phyloP scores from a whole-genome alignment of 2,888 invertebrate species.

The Andrena praecox region DNA sequence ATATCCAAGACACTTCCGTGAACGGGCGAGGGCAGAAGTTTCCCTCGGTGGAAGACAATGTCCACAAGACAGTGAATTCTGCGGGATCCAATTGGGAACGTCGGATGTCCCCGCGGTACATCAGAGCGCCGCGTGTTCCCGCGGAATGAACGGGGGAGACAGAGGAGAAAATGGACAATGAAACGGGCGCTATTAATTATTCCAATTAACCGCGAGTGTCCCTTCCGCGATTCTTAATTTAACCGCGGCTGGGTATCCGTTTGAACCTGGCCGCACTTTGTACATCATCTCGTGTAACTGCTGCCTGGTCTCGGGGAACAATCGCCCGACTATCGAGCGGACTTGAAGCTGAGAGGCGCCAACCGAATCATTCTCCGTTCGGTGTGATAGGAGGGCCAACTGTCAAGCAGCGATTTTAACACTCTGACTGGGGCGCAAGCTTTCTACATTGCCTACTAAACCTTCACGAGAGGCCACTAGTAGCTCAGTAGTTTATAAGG shows the following conservation, averaged over 20 bases:
- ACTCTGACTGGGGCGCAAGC: too few relatives aligned
- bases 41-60: constrained; percentile 44
- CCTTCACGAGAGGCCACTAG: too few relatives aligned
- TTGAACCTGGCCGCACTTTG: constrained; percentile 10
- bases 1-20: constrained; percentile 39
- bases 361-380: background rate
- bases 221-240: constrained; percentile 68
- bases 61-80: constrained; percentile 55
- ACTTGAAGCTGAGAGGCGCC: background rate
- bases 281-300: background rate
- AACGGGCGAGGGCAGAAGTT: constrained; percentile 21
- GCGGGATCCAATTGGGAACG: constrained; percentile 63
- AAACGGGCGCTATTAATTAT: constrained; percentile 72
- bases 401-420: too few relatives aligned
- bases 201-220: constrained; percentile 70
- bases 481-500: too few relatives aligned
- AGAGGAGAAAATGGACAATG: constrained; percentile 66
- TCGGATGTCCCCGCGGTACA: constrained; percentile 53
- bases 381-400: too few relatives aligned
- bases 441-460: too few relatives aligned
- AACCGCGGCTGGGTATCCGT: constrained; percentile 43
- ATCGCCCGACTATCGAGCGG: constrained; percentile 6
- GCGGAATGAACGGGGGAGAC: constrained; percentile 41
- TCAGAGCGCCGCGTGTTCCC: constrained; percentile 43
- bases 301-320: background rate